phyloP scores from a whole-genome alignment of 1,140 invertebrate species.

The Mya arenaria region DNA sequence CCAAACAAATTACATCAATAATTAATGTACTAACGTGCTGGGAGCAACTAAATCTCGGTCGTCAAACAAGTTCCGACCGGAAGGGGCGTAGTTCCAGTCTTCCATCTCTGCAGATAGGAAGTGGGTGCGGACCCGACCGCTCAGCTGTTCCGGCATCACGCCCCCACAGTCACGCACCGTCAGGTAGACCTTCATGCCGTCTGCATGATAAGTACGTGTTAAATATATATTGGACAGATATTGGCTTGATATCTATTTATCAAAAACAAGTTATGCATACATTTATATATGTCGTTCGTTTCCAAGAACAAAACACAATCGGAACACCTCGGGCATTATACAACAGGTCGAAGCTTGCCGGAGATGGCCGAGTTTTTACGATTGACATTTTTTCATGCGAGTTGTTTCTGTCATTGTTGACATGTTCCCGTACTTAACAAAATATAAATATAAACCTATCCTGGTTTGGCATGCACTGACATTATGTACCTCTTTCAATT shows the following conservation, averaged over 20 bases:
- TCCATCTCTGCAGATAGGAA: background rate
- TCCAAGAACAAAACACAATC: background rate
- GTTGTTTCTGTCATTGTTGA: too few relatives aligned
- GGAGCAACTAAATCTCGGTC: background rate
- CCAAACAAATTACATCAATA: background rate
- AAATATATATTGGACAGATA: too few relatives aligned
- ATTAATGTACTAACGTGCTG: background rate
- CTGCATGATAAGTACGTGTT: background rate
- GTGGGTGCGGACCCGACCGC: background rate
- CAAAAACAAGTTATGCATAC: background rate
- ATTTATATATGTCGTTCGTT: background rate
- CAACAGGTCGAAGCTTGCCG: too few relatives aligned
- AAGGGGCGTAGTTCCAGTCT: conserved; percentile 10
- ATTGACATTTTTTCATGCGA: too few relatives aligned
- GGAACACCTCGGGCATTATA: too few relatives aligned
- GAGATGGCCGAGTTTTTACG: too few relatives aligned
- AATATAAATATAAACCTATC: too few relatives aligned
- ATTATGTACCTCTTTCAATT: too few relatives aligned
- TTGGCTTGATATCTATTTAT: too few relatives aligned
- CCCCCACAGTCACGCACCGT: background rate
- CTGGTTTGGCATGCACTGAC: too few relatives aligned
- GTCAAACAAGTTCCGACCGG: conserved; percentile 1
- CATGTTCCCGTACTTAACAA: too few relatives aligned
- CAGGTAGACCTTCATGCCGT: background rate
- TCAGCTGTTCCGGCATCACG: background rate